Conservation (phyloP, 2,113 vertebrate species). For the Hyperoodon ampullatus region DNA sequence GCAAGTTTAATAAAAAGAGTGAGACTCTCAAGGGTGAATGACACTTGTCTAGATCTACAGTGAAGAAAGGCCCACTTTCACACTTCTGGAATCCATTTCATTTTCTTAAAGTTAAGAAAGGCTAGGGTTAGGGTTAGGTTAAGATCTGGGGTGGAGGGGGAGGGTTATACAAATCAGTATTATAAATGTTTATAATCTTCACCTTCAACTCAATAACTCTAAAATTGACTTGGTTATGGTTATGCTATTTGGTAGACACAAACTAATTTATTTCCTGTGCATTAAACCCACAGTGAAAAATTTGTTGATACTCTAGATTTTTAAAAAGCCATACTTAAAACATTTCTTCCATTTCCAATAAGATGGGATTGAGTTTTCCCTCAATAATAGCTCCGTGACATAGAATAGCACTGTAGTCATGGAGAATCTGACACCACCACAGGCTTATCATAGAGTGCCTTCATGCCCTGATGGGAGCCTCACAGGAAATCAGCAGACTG, state of each 20-base stretch:
- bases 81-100: neutral
- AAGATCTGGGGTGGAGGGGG: neutral
- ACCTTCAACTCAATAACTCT: neutral
- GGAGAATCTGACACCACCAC: neutral
- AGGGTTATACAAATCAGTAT: neutral
- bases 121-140: neutral
- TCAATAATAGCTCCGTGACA: neutral
- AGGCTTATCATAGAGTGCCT: neutral
- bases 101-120: constrained; percentile 39
- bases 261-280: neutral
- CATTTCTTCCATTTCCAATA: neutral
- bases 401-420: neutral
- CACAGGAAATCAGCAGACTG: neutral
- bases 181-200: neutral
- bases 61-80: neutral
- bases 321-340: neutral
- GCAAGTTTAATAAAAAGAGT: neutral
- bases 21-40: neutral
- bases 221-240: neutral
- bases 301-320: neutral
- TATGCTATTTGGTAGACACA: neutral
- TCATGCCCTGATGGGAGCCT: neutral
- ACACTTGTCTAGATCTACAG: neutral
- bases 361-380: neutral
- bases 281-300: neutral